phyloP scores from a whole-genome alignment of 2,888 invertebrate species.

The Andrena camellia region DNA sequence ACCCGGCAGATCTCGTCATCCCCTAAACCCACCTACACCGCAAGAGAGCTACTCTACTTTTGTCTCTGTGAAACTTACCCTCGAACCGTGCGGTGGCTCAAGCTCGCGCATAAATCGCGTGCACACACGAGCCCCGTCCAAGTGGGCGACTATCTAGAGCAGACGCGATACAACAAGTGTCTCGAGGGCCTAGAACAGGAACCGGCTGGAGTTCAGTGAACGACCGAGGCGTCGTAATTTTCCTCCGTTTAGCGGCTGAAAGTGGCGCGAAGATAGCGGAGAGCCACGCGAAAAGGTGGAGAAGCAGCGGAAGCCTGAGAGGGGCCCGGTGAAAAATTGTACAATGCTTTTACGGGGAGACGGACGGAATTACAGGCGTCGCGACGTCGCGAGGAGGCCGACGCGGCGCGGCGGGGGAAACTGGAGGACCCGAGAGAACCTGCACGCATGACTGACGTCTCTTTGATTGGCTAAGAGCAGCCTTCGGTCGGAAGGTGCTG shows the following conservation, averaged over 20 bases:
- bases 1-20: no score
- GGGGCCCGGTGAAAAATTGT: slow-evolving; percentile 64
- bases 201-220: slow-evolving; percentile 22
- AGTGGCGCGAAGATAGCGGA: slow-evolving; percentile 24
- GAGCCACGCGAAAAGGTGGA: background rate
- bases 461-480: slow-evolving; percentile 63
- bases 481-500: slow-evolving; percentile 7
- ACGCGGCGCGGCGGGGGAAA: background rate
- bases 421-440: background rate
- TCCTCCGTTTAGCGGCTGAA: slow-evolving; percentile 21
- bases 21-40: no score
- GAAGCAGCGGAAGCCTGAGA: background rate
- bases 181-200: background rate
- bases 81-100: no score
- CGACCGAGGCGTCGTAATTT: slow-evolving; percentile 34
- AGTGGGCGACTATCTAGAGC: slow-evolving; percentile 1
- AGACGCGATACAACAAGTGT: slow-evolving; percentile 19
- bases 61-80: no score
- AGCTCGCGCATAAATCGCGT: slow-evolving; percentile 16
- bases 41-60: no score
- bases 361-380: slow-evolving; percentile 66
- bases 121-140: background rate
- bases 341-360: slow-evolving; percentile 67
- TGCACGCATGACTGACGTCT: slow-evolving; percentile 73
- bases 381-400: slow-evolving; percentile 15